phyloP scores from a whole-genome alignment of 2,888 invertebrate species.

The Philopedon plagiatum region DNA sequence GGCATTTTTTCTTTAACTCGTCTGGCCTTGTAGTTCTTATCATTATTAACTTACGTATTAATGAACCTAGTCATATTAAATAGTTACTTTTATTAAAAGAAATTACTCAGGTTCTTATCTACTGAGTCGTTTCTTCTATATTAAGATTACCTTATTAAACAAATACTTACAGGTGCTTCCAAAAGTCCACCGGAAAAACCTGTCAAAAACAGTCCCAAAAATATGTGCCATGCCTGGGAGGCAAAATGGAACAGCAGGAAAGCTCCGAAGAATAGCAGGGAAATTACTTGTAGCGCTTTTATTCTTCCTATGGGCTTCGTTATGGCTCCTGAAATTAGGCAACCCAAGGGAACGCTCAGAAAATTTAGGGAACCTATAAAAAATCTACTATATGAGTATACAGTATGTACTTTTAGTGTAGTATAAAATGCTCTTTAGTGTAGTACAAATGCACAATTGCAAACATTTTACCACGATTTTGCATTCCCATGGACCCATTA shows the following conservation, averaged over 20 bases:
- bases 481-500: no score
- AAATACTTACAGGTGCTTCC: constrained; percentile 81
- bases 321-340: constrained; percentile 79
- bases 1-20: no score
- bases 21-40: no score
- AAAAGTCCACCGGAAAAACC: constrained; percentile 84
- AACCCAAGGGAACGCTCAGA: constrained; percentile 86
- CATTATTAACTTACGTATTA: no score
- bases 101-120: neutral
- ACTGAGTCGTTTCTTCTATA: no score
- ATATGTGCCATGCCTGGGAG: constrained; percentile 75
- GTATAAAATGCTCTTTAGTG: no score
- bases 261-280: constrained; percentile 80
- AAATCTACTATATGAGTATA: no score
- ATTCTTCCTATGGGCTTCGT: constrained; percentile 81
- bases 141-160: neutral
- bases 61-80: no score
- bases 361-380: constrained; percentile 80
- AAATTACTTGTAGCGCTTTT: constrained; percentile 82
- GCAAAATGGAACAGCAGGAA: constrained; percentile 83
- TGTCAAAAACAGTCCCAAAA: constrained; percentile 79
- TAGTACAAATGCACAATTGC: no score
- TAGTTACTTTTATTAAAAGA: no score
- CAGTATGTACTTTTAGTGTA: no score
- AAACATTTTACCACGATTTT: no score